Conservation (phyloP, 2,797 vertebrate genomes). For the Lepus oiostolus region DNA sequence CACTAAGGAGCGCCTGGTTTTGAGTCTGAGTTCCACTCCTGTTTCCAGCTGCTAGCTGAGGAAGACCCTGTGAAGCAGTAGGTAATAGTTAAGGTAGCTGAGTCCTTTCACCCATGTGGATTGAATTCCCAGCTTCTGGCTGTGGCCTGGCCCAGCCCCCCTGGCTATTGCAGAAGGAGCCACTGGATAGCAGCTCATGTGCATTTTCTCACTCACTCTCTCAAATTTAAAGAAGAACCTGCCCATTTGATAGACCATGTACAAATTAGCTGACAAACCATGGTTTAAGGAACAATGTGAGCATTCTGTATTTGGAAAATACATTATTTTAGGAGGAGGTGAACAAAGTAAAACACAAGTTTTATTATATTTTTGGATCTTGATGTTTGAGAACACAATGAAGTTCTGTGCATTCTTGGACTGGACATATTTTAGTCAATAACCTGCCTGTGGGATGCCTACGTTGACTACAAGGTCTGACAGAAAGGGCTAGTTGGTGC, state of each 20-base stretch:
- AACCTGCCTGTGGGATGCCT: conserved; percentile 7
- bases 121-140: too few relatives aligned
- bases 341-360: not conserved
- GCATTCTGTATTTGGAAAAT: conserved; percentile 28
- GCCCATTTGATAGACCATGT: not conserved
- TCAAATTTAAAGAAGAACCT: too few relatives aligned
- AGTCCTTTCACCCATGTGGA: too few relatives aligned
- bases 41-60: too few relatives aligned
- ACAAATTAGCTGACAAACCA: not conserved
- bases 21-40: too few relatives aligned
- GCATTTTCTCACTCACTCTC: too few relatives aligned
- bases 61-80: too few relatives aligned
- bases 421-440: conserved; percentile 4
- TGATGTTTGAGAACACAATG: not conserved
- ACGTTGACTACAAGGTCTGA: conserved; percentile 22
- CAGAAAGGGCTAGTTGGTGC: not conserved
- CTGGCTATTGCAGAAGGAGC: too few relatives aligned
- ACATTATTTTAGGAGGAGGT: not conserved
- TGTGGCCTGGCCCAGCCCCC: too few relatives aligned
- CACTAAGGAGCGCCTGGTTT: too few relatives aligned
- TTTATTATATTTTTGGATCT: not conserved
- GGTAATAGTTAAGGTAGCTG: too few relatives aligned
- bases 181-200: too few relatives aligned
- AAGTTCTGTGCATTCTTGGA: conserved; percentile 38
- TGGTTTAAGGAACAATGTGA: not conserved